A percentile compares a stretch with the other conserved stretches of the same genome.
Conservation (phyloP, 1,140 invertebrate genomes). For the Brachystomella parvula region DNA sequence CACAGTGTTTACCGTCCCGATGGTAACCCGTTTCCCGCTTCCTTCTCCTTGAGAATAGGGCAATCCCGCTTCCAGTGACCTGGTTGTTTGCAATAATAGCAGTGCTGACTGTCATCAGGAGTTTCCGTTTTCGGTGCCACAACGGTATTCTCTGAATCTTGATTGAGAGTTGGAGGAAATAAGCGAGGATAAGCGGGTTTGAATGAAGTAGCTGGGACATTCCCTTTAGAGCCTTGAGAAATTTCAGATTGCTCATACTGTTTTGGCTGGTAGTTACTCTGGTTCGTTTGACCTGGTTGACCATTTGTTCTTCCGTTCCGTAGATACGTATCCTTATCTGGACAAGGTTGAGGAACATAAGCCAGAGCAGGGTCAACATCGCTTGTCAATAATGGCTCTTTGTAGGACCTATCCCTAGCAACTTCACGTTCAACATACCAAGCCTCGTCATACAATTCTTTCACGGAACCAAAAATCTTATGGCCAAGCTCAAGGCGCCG, state of each 20-base stretch:
- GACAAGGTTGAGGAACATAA: too few species aligned
- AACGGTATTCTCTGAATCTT: not conserved
- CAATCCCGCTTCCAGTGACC: not conserved
- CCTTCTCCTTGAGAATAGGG: not conserved
- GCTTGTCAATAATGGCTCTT: not conserved
- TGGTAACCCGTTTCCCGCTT: not conserved
- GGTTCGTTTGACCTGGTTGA: too few species aligned
- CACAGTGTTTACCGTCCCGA: not conserved
- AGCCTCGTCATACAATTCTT: conserved; percentile 11
- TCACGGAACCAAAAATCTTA: not conserved
- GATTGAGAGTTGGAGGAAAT: not conserved
- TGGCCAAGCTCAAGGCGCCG: not conserved
- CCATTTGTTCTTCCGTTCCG: too few species aligned
- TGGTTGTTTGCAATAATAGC: not conserved
- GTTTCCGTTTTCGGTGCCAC: not conserved
- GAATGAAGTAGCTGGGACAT: not conserved
- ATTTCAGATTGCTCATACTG: too few species aligned
- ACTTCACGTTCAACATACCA: conserved; percentile 6
- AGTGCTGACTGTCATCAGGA: too few species aligned
- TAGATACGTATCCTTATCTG: too few species aligned
- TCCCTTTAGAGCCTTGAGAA: not conserved
- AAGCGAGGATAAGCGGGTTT: not conserved
- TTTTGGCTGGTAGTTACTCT: too few species aligned
- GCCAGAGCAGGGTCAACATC: not conserved
- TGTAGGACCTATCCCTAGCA: conserved; percentile 10